phyloP scores from a whole-genome alignment of 2,113 vertebrate genomes.

The Tricholaema leucomelas region DNA sequence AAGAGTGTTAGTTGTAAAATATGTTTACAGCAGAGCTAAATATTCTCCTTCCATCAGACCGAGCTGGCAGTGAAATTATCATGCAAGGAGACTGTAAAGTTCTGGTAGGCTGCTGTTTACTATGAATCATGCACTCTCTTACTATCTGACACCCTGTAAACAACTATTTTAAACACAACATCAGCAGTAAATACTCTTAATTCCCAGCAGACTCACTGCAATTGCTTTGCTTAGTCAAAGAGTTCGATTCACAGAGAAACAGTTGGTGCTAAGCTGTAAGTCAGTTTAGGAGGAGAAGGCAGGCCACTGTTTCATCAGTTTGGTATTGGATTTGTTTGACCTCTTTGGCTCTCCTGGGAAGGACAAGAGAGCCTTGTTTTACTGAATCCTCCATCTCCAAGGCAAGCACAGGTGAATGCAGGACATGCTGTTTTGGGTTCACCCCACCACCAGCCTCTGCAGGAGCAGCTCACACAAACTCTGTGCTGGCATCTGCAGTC shows the following conservation, averaged over 20 bases:
- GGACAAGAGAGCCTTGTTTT: background rate
- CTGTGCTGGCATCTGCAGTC: background rate
- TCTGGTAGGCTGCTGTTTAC: background rate
- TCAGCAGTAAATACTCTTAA: conserved; percentile 40
- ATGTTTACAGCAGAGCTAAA: conserved; percentile 31
- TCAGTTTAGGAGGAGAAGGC: background rate
- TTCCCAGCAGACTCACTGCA: conserved; percentile 23
- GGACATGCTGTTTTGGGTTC: background rate
- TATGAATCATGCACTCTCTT: conserved; percentile 27
- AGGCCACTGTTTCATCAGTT: background rate
- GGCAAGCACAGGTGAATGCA: accelerated
- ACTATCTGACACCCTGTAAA: conserved; percentile 26
- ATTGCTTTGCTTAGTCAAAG: conserved; percentile 15
- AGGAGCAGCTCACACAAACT: background rate
- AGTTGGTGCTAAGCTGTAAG: background rate
- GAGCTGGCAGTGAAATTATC: background rate
- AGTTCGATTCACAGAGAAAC: conserved; percentile 23
- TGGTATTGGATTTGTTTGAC: background rate
- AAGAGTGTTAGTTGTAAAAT: background rate
- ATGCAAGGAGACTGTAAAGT: conserved; percentile 14
- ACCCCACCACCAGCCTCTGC: background rate
- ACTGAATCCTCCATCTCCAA: background rate
- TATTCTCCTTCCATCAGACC: background rate
- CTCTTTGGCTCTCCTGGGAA: background rate
- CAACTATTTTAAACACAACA: conserved; percentile 34